Evolutionary conservation across 2,797 vertebrate genomes (phyloP), one percentile per base, ranked within the genome.

Genomic region (Pelodytes ibericus): DNA sequence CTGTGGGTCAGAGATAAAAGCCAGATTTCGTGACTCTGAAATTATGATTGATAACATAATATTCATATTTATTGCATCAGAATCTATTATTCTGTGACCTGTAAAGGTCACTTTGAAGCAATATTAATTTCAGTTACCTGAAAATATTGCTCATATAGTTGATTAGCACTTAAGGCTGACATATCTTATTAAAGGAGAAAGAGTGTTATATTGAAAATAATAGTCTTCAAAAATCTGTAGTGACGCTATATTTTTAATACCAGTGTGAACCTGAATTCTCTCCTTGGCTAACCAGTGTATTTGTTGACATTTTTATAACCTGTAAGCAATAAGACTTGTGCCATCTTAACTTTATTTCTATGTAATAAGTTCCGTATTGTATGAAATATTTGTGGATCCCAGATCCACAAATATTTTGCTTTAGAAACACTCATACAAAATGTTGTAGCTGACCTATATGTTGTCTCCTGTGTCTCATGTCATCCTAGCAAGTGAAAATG

Each of bases 111-210:
- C 30, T 61, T 62, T 57, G 20, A 75, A 68, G 64, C 11, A 61
- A 75, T 75, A 68, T 47, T 75, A 65, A 51, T 75, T 75, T 61
- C 73, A 31, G 11, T 61, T 65, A 75, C 74, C 74, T 75, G 63
- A 75, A 69, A 66, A 27, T 47, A 56, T 57, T 68, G 53, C 44
- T 69, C 65, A 22, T 75, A 68, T 62, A 61, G 61, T 75, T 75
- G 65, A 69, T 75, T 53, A 62, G 57, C 65, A 39, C 58, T 69
- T 59, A 41, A 16, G 68, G 25, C 27, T 69, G 41, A 39, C 56
- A 75, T 69, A 44, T 69, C 57, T 53, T 56, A 58, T 58, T 41
- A 68, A 66, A 75, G 33, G 39, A 58, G 13, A 16, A 44, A 44
- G 41, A 31, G 36, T n/a, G n/a, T n/a, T n/a, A n/a, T n/a, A n/a